Percentiles rank a stretch among this genome's conserved stretches.
These are phyloP conservation scores for Eremobia ochroleuca DNA, from an alignment of 2,888 invertebrate species.

Conservation along the genomic window DNA sequence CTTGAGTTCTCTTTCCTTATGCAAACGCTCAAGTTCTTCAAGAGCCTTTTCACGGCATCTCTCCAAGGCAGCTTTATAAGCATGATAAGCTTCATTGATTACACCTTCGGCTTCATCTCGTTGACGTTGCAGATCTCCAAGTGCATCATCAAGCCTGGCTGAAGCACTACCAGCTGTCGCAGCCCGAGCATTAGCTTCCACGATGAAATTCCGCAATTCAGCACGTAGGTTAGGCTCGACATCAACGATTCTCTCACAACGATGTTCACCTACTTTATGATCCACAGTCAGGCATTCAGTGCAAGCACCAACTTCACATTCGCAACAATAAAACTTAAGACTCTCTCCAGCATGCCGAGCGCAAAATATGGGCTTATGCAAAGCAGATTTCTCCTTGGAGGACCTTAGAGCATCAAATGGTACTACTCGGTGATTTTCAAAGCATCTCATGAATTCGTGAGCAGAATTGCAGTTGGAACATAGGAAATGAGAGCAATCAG, in stretches of 20 bases:
- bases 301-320: slow-evolving; percentile 96
- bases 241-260: slow-evolving; percentile 95
- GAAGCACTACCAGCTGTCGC: slow-evolving; percentile 95
- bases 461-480: slow-evolving; percentile 98
- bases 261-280: slow-evolving; percentile 96
- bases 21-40: slow-evolving; percentile 94
- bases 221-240: slow-evolving; percentile 95
- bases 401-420: slow-evolving; percentile 96
- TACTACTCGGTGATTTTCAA: slow-evolving; percentile 98
- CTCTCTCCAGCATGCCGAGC: slow-evolving; percentile 95
- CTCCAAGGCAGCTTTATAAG: slow-evolving; percentile 95
- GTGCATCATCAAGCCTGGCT: slow-evolving; percentile 94
- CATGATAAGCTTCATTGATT: slow-evolving; percentile 95
- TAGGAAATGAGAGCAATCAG: slow-evolving; percentile 98
- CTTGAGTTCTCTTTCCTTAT: slow-evolving; percentile 96
- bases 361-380: slow-evolving; percentile 97
- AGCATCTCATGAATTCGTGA: slow-evolving; percentile 99
- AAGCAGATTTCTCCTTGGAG: slow-evolving; percentile 95
- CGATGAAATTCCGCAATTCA: slow-evolving; percentile 94
- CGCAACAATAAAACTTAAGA: slow-evolving; percentile 96
- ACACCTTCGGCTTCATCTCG: slow-evolving; percentile 96
- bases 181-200: slow-evolving; percentile 94
- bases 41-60: slow-evolving; percentile 94
- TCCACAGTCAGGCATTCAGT: slow-evolving; percentile 96
- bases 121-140: slow-evolving; percentile 96